Percentiles rank a stretch among this genome's conserved stretches.
These are phyloP conservation scores for Pteropus alecto DNA, from an alignment of 2,113 vertebrate species.

Conservation along the genomic window DNA sequence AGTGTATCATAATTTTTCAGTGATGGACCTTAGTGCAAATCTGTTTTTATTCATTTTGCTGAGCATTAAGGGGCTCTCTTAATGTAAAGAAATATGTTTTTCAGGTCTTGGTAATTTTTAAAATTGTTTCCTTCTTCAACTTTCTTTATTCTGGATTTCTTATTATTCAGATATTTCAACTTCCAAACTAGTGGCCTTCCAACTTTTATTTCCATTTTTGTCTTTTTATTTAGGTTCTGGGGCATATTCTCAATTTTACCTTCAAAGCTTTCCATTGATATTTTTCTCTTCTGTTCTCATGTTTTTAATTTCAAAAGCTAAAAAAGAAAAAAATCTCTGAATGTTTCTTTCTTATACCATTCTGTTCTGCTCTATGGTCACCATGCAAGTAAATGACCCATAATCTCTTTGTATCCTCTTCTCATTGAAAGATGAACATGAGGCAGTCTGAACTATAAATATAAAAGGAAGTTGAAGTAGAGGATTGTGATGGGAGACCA, in stretches of 20 bases:
- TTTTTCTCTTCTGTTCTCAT: neutral
- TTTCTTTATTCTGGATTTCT: neutral
- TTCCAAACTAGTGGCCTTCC: neutral
- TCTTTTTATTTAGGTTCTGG: neutral
- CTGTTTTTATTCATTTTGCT: neutral
- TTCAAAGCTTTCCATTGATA: neutral
- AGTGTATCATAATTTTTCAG: neutral
- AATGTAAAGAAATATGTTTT: neutral
- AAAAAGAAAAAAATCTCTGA: neutral
- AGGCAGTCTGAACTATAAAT: no score
- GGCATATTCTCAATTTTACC: neutral
- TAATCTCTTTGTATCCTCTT: neutral
- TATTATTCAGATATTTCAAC: neutral
- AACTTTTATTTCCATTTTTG: neutral
- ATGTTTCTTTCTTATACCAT: neutral
- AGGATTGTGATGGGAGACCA: neutral
- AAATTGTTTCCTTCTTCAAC: neutral
- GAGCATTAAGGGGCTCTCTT: neutral
- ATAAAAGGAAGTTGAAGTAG: neutral
- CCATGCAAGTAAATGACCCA: neutral
- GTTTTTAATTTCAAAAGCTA: neutral
- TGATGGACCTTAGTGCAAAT: neutral
- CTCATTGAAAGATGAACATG: neutral
- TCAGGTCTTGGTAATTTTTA: neutral
- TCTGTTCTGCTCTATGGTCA: neutral